These are phyloP conservation scores for Asobara japonica DNA, from an alignment of 1,140 invertebrate species.

Conservation along the genomic window DNA sequence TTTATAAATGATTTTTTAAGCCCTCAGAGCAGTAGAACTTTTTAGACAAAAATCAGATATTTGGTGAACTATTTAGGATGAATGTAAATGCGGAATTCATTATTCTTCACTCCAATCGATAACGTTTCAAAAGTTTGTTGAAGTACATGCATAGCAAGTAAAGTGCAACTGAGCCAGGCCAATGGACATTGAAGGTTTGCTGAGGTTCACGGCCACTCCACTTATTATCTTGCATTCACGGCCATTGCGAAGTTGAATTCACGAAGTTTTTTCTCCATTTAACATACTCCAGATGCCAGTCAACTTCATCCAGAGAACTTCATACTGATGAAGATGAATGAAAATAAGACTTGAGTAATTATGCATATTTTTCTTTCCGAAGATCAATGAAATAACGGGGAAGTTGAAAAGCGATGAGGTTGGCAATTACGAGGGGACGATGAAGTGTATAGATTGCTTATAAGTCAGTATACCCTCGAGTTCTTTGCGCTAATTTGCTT, in stretches of 20 bases:
- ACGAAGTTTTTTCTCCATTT: neutral
- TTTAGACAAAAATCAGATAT: no score
- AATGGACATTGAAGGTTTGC: conserved; percentile 22
- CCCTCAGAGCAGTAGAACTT: no score
- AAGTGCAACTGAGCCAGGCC: neutral
- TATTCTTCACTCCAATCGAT: neutral
- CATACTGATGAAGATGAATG: neutral
- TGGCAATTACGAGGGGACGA: neutral
- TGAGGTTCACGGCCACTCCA: conserved; percentile 7
- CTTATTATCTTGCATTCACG: conserved; percentile 18
- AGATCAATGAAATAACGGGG: neutral
- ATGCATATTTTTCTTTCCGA: neutral
- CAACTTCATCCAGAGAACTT: neutral
- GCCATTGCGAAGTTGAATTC: neutral
- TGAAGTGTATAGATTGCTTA: neutral
- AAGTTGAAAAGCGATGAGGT: neutral
- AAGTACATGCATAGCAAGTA: neutral
- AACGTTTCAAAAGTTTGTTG: neutral
- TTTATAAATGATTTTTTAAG: no score
- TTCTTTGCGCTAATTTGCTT: no score
- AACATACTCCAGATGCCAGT: neutral
- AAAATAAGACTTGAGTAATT: neutral
- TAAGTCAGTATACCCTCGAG: no score
- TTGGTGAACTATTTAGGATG: no score
- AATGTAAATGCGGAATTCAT: neutral